These are phyloP conservation scores for Campoplex capitator DNA, from an alignment of 2,888 invertebrate species.

Conservation along the genomic window DNA sequence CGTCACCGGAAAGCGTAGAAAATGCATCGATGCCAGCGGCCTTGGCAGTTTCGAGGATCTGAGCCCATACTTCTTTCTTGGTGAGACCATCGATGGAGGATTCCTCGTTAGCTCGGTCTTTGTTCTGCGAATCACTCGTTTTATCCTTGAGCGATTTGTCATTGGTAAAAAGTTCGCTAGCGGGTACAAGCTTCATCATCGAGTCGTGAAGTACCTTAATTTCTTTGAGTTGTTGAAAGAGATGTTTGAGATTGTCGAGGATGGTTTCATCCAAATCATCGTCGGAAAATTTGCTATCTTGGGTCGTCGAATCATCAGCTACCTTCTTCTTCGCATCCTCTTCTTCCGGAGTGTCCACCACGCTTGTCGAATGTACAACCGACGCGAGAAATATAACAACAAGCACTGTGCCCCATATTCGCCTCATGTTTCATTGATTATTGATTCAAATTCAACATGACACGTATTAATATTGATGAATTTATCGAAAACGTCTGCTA, in stretches of 20 bases:
- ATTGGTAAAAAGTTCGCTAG: conserved; percentile 70
- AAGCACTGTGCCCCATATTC: conserved; percentile 67
- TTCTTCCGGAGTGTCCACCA: conserved; percentile 67
- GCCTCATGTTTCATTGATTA: conserved; percentile 70
- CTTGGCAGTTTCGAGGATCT: conserved; percentile 73
- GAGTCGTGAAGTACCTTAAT: conserved; percentile 76
- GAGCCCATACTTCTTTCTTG: conserved; percentile 74
- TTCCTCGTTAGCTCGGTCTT: conserved; percentile 50
- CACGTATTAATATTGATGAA: conserved; percentile 28
- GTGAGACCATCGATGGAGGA: conserved; percentile 29
- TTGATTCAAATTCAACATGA: conserved; percentile 59
- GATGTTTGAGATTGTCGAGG: conserved; percentile 73
- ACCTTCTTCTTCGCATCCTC: conserved; percentile 60
- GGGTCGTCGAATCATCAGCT: conserved; percentile 59
- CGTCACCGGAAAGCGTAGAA: conserved; percentile 56
- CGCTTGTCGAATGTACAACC: conserved; percentile 71
- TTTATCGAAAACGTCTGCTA: not conserved
- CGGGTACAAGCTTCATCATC: conserved; percentile 75
- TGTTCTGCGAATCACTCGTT: conserved; percentile 70
- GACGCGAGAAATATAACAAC: conserved; percentile 73
- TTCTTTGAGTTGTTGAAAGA: conserved; percentile 76
- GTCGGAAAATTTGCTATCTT: conserved; percentile 62
- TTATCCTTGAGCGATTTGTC: conserved; percentile 74
- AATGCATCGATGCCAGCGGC: conserved; percentile 67
- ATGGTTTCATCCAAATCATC: conserved; percentile 61